Evolutionary conservation across 1,140 invertebrate species (phyloP), one percentile per base, ranked within the genome.

Genomic region (Drosophila bipectinata): DNA sequence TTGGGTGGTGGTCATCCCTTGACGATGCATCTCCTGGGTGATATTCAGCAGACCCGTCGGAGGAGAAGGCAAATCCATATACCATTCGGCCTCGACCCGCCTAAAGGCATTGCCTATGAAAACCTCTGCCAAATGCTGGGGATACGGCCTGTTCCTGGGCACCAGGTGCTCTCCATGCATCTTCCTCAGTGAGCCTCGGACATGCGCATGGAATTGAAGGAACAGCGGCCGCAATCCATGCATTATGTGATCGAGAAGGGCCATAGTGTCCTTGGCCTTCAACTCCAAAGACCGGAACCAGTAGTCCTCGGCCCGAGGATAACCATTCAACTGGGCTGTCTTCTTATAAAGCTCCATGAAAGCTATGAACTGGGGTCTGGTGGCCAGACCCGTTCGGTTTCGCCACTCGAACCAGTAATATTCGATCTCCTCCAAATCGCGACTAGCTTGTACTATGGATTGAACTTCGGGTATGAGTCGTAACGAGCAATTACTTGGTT

Each of bases 381-480:
- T 69, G 24, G 73, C 56, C 39, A 78, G 7, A 9, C 88, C 90
- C 0, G 84, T 77, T 15, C 62, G 54, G 0, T 56, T 60, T 1
- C 85, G 72, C 90, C 90, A 91, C 56, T 91, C 88, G 9, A 81
- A 56, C 90, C 90, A 91, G 57, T 91, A 91, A 48, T 82, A 85
- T 32, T 91, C 85, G 15, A 91, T 88, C 66, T 91, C 90, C 9
- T 72, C 57, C 4, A 80, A 52, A 74, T 91, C 56, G 0, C 57
- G 47, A 18, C 74, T 81, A 0, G 63, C 59, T 39, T 90, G 77
- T 15, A 91, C 53, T 51, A 84, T 61, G 0, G 63, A 24, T 47
- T 90, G 85, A 3, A 91, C 80, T 8, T 90, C 79, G 1, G 90
- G 90, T 51, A 90, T 85, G 6, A 91, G 58, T 0, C 52, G 39